Base-by-base conservation (phyloP, 2,888 invertebrate genomes). In the Neoaliturus tenellus region DNA sequence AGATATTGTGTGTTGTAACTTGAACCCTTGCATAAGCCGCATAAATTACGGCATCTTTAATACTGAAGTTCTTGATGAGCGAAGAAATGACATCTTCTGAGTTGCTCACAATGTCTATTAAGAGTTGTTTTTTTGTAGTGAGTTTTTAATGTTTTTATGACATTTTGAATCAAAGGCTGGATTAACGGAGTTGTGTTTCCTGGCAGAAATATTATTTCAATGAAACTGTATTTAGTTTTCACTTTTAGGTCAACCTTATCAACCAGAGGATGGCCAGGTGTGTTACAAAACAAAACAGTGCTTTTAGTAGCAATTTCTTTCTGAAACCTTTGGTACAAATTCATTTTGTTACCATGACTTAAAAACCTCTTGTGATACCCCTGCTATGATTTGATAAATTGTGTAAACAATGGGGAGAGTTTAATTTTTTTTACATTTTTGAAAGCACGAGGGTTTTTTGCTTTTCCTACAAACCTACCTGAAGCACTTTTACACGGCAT, bases 401-500 rank as follows among this genome's bases (percentile, higher is more conserved):
- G 33, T 69, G 69, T 69, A 33, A 12, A 69, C 31, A 69, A 69
- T 20, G 12, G 69, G 69, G 8, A 69, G 31, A 28, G 62, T 62
- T 25, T 62, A 20, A 25, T 62, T 62, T 62, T 62, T 23, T 5
- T 23, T 5, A 55, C 55, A 55, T 55, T 55, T 55, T 55, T 55
- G 23, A 62, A 62, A 69, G 33, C 33, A 20, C 33, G 10, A 35
- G 69, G 69, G 31, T 31, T 69, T 69, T 14, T 69, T 4, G 69
- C 4, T 6, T 67, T 67, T 14, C 31, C 67, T 8, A 67, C 28
- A 14, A 67, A 23, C 5, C 23, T 69, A 20, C 69, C 35, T 14
- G 31, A 33, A 69, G 69, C 69, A n/a, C 35, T 69, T 31, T 10
- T 33, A 35, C 69, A 69, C 31, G 69, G 69, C 69, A 69, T 69